phyloP scores from a whole-genome alignment of 2,888 invertebrate genomes.

The Agriopis aurantiaria region DNA sequence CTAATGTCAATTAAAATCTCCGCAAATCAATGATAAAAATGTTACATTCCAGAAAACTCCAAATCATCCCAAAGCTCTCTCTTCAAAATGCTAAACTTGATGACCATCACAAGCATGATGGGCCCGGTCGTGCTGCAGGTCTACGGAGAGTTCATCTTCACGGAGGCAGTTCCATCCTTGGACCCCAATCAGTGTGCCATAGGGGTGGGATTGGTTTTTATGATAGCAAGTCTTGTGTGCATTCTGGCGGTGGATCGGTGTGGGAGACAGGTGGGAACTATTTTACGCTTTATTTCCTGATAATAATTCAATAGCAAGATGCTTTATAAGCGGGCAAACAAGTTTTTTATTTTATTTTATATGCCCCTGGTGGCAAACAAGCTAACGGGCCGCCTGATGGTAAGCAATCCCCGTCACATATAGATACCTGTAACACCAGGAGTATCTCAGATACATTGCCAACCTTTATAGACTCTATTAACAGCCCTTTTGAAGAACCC shows the following conservation, averaged over 20 bases:
- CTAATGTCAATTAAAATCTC: neutral
- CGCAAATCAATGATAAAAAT: neutral
- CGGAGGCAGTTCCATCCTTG: constrained; percentile 73
- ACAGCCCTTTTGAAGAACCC: too few species aligned
- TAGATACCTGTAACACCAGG: too few species aligned
- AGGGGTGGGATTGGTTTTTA: constrained; percentile 65
- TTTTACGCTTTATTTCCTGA: neutral
- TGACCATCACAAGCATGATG: constrained; percentile 68
- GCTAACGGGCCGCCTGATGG: too few species aligned
- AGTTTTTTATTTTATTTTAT: too few species aligned
- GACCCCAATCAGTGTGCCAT: constrained; percentile 72
- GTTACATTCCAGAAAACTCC: constrained; percentile 55
- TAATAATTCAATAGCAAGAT: neutral
- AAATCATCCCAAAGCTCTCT: constrained; percentile 63
- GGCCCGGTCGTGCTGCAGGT: constrained; percentile 74
- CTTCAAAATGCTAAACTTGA: constrained; percentile 54
- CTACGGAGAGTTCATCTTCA: constrained; percentile 74
- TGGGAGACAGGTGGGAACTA: constrained; percentile 68
- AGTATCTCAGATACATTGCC: too few species aligned
- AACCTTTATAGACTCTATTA: too few species aligned
- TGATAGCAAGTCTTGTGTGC: constrained; percentile 65
- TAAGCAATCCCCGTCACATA: too few species aligned
- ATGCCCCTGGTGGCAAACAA: too few species aligned
- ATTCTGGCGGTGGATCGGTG: constrained; percentile 63
- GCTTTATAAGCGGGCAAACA: neutral